Conservation (phyloP, 2,888 invertebrate genomes). For the Oligia strigilis region DNA sequence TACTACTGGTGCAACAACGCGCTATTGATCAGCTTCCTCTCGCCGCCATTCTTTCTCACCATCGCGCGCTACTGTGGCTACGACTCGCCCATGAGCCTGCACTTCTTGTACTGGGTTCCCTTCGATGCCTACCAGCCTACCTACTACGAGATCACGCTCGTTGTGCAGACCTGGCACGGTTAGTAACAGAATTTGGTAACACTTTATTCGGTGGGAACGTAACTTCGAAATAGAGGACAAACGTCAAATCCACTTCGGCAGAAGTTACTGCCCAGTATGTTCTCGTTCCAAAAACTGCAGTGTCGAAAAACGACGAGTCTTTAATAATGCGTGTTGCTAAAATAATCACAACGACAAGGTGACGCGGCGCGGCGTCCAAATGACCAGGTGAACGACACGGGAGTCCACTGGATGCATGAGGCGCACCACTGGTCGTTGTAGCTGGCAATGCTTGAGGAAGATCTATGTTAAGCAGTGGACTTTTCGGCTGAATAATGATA, state of each 20-base stretch:
- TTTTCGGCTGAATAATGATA: background rate
- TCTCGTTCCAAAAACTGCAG: background rate
- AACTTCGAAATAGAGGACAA: background rate
- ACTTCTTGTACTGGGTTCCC: constrained; percentile 74
- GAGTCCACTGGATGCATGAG: too few relatives aligned
- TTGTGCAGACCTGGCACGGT: constrained; percentile 72
- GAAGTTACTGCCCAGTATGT: too few relatives aligned
- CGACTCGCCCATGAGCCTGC: constrained; percentile 63
- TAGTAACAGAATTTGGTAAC: constrained; percentile 27
- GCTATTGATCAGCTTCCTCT: constrained; percentile 66
- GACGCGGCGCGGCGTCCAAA: too few relatives aligned
- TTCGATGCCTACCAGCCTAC: constrained; percentile 67
- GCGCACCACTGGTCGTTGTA: too few relatives aligned
- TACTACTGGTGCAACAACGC: constrained; percentile 74
- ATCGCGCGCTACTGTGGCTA: constrained; percentile 64
- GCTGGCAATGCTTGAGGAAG: background rate
- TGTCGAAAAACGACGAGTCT: background rate
- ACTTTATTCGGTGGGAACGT: background rate
- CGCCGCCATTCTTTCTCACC: constrained; percentile 63
- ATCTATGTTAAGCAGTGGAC: background rate
- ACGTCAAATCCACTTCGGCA: background rate
- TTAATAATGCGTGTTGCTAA: background rate
- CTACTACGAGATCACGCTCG: constrained; percentile 66
- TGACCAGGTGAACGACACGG: background rate
- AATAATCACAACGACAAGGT: background rate